Percentiles rank a stretch among this genome's conserved stretches.
phyloP scores from a whole-genome alignment of 2,888 invertebrate genomes.

The Brenthis hecate region DNA sequence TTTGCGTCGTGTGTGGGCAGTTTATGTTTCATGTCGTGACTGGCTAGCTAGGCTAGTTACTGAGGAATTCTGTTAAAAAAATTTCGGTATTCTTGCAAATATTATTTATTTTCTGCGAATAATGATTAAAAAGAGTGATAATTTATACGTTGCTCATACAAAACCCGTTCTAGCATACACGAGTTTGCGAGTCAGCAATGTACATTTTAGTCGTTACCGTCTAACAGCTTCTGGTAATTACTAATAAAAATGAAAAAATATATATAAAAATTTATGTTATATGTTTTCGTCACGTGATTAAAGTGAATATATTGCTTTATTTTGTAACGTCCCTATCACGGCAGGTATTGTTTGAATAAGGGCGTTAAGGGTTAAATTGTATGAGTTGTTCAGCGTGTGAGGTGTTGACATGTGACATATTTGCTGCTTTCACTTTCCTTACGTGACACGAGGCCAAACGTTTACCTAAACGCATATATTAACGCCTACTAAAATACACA shows the following conservation, averaged over 20 bases:
- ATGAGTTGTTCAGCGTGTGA: slow-evolving; percentile 46
- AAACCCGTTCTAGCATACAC: neutral
- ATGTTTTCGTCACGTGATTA: slow-evolving; percentile 9
- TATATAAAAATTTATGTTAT: slow-evolving; percentile 2
- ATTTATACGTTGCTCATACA: slow-evolving; percentile 20
- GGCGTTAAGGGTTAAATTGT: slow-evolving; percentile 26
- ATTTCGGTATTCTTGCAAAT: slow-evolving; percentile 73
- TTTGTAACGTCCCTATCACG: slow-evolving; percentile 13
- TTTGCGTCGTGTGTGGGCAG: slow-evolving; percentile 43
- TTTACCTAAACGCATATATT: slow-evolving; percentile 57
- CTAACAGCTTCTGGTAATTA: neutral
- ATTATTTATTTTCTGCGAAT: slow-evolving; percentile 51
- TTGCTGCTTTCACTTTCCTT: slow-evolving; percentile 48
- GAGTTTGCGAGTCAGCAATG: neutral
- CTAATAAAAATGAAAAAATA: slow-evolving; percentile 4
- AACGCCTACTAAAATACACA: slow-evolving; percentile 53
- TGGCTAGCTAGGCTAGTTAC: slow-evolving; percentile 66
- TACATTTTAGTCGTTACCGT: neutral
- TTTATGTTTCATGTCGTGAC: slow-evolving; percentile 68
- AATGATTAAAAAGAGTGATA: slow-evolving; percentile 47
- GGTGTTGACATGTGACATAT: slow-evolving; percentile 60
- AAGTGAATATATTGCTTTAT: slow-evolving; percentile 10
- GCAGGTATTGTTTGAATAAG: slow-evolving; percentile 14
- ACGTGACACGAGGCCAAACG: slow-evolving; percentile 57
- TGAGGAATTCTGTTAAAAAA: slow-evolving; percentile 70